Base-by-base conservation (phyloP, 2,888 invertebrate species). In the Matsumyia berberina region DNA sequence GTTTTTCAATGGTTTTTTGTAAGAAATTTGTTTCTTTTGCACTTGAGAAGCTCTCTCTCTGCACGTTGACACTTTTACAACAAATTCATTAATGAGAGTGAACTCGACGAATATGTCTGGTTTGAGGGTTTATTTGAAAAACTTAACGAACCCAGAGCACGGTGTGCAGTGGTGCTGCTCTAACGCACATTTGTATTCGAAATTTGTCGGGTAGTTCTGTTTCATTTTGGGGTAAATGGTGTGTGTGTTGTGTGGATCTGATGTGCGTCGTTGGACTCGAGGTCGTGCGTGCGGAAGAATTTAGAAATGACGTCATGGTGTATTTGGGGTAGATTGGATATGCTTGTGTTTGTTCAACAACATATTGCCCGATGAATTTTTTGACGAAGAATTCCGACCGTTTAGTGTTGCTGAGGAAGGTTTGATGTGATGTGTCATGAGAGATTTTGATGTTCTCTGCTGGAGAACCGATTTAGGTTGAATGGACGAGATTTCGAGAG, bases 31-130 rank as follows among this genome's bases (percentile, higher is more conserved):
- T 12, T 29, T 55, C 17, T 51, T 78, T 62, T 64, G 57, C 70
- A 64, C 46, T 17, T 29, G 39, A 12, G 39, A 29, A 79, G 57
- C 46, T 17, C 55, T 62, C 49, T 44, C 57, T 73, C 83, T 67
- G 73, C 73, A 67, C 83, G 83, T 74, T 85, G 79, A 80, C 85
- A 85, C 80, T 85, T 80, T 76, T 79, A 80, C 70, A 80, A 66
- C 85, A 80, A 80, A 57, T 85, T 80, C 70, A 80, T 76, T 76
- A 85, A 80, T 85, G 74, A 64, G 17, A 76, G 55, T 85, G 85
- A 80, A 85, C 69, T 85, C 44, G 46, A 76, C 85, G 85, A 85
- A 80, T 1, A 12, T 33, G 1, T 60, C 51, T 58, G 57, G 64
- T 44, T 69, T 24, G 51, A 79, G 73, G 73, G 74, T 70, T 85